Conservation (phyloP, 92 coral and sea anemone species). For the Zoanthus solanderi region DNA sequence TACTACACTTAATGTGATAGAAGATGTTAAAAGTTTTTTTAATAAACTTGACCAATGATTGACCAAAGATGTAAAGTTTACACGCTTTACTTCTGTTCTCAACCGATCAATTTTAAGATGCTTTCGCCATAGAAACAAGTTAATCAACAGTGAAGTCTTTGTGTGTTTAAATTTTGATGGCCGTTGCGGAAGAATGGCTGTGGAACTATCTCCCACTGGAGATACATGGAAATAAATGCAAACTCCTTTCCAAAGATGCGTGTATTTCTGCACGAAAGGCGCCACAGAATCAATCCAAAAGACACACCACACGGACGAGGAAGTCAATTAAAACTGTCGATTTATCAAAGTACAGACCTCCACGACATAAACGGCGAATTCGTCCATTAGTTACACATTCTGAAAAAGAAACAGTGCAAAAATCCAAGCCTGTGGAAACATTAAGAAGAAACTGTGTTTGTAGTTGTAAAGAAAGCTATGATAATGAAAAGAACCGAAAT, state of each 20-base stretch:
- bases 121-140: neutral
- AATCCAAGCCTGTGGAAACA: constrained; percentile 22
- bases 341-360: constrained; percentile 37
- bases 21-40: neutral
- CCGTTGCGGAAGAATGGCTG: neutral
- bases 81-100: neutral
- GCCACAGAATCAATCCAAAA: constrained; percentile 60
- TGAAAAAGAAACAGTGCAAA: constrained; percentile 55
- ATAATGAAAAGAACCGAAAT: neutral
- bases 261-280: constrained; percentile 59
- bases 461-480: constrained; percentile 46
- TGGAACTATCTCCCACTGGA: constrained; percentile 79
- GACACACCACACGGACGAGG: constrained; percentile 42
- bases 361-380: constrained; percentile 24
- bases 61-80: neutral
- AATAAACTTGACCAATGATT: neutral
- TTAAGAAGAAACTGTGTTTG: constrained; percentile 74
- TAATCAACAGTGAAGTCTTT: neutral
- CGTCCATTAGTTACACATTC: constrained; percentile 19
- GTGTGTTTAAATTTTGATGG: neutral
- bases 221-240: constrained; percentile 61
- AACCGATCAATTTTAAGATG: neutral
- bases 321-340: constrained; percentile 7
- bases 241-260: constrained; percentile 46
- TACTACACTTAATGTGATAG: neutral